Evolutionary conservation across 2,797 vertebrate species (phyloP), one percentile per base, ranked within the genome.

Genomic region (Enteromius unitaeniatus): DNA sequence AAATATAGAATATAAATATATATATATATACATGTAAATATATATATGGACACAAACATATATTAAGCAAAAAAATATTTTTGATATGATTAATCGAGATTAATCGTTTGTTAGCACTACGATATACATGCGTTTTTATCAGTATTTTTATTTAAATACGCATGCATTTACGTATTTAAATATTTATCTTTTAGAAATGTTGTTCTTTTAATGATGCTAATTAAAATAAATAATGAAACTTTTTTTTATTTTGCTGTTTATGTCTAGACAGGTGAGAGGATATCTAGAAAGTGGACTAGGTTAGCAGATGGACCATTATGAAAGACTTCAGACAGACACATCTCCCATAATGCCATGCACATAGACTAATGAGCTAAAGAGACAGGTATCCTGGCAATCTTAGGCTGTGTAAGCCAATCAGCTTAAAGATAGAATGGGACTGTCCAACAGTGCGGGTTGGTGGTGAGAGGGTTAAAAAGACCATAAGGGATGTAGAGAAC

Each of bases 271-370:
- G 34, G 47, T 58, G 78, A 81, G 79, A 73, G 40, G 60, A 65
- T 14, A 4, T 14, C 58, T 91, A 86, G 91, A 92, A 92, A 93
- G 91, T 93, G 92, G 89, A 91, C 87, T 91, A 90, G 91, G 90
- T 86, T 88, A 89, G 87, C 90, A 92, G 93, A 91, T 89, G 91
- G 91, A 76, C 55, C 79, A 88, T 91, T 91, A 90, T 84, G 86
- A 90, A 90, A 85, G 89, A 80, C 88, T 87, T 62, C 88, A 92
- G 91, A 90, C 91, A 85, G 37, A 82, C 84, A 79, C n/a, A 53
- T 89, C 86, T 85, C 77, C 64, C 85, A 72, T 81, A 21, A 86
- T 90, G 90, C 87, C 78, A 62, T 86, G 62, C 90, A 89, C 89
- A 91, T 85, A 85, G 89, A 84, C 85, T 91, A 90, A 94, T 94